Conservation (phyloP, 2,113 vertebrate genomes). For the Alethe castanea region DNA sequence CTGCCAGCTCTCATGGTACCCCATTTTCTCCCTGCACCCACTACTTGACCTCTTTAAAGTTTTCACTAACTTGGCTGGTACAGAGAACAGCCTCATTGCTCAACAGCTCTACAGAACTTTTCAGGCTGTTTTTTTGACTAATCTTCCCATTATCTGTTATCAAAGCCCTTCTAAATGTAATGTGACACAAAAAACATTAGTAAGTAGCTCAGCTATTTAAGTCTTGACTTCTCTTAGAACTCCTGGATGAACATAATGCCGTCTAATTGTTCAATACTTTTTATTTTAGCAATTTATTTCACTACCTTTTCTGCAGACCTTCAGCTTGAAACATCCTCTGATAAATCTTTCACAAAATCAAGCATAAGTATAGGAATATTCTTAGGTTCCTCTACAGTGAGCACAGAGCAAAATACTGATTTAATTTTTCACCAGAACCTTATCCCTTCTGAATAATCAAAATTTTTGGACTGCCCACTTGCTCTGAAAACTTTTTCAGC, state of each 20-base stretch:
- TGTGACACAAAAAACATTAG: neutral
- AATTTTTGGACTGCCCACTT: neutral
- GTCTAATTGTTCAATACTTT: fast-evolving
- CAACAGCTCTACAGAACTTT: neutral
- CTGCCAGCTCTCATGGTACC: neutral
- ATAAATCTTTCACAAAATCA: neutral
- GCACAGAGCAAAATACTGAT: neutral
- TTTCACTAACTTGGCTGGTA: neutral
- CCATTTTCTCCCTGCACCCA: neutral
- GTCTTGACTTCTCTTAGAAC: neutral
- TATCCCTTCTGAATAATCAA: neutral
- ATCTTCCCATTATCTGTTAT: neutral
- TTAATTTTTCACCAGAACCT: neutral
- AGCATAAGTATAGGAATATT: neutral
- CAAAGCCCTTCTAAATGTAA: neutral
- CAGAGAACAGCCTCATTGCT: neutral
- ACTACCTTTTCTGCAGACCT: neutral
- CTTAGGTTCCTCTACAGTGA: neutral
- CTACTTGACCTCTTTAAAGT: neutral
- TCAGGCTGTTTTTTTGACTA: neutral
- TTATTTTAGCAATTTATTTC: neutral
- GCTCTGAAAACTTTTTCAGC: neutral
- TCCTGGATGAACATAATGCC: neutral
- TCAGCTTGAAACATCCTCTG: neutral
- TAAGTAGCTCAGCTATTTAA: neutral